A percentile compares a stretch with the other conserved stretches of the same genome.
These are phyloP conservation scores for Podarcis siculus DNA, from an alignment of 2,797 vertebrate genomes.

Conservation along the genomic window DNA sequence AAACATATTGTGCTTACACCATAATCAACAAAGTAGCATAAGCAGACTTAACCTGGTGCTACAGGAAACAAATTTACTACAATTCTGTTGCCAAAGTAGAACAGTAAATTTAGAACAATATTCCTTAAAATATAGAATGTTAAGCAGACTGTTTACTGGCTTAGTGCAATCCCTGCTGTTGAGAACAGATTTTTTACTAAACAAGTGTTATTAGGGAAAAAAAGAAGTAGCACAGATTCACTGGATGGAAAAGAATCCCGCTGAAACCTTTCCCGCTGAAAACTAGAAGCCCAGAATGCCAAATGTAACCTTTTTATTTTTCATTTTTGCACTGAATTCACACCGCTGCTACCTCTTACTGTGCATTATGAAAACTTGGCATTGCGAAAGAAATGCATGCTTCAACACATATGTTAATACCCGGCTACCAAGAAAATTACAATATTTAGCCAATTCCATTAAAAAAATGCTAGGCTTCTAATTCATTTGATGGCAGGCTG, in stretches of 20 bases:
- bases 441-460: background rate
- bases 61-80: conserved; percentile 2
- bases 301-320: background rate
- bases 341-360: background rate
- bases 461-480: background rate
- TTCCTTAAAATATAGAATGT: conserved; percentile 16
- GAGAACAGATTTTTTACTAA: conserved; percentile 12
- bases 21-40: conserved; percentile 27
- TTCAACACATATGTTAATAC: background rate
- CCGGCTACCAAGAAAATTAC: background rate
- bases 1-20: background rate
- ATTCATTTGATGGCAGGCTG: background rate
- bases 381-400: background rate
- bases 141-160: conserved; percentile 27
- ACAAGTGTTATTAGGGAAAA: background rate
- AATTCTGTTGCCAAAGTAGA: conserved; percentile 28
- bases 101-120: conserved; percentile 6
- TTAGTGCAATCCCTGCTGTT: background rate
- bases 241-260: background rate
- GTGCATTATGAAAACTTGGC: no score
- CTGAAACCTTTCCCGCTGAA: background rate
- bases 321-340: background rate
- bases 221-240: background rate
- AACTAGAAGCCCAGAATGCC: background rate
- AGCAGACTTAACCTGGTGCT: conserved; percentile 37